phyloP scores from a whole-genome alignment of 2,113 vertebrate species.

The Laticauda laticaudata region DNA sequence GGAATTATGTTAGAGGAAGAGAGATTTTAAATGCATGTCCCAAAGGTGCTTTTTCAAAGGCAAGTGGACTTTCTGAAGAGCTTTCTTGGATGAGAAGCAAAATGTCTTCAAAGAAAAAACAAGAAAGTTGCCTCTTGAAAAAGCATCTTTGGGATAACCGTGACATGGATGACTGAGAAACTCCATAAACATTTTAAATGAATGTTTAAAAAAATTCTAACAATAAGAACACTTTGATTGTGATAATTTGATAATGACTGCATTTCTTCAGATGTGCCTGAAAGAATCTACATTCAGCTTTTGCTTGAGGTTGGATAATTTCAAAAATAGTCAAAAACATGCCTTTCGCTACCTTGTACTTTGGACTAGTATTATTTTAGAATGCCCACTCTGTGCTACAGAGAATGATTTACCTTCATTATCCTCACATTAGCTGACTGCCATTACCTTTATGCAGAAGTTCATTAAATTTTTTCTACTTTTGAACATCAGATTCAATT shows the following conservation, averaged over 20 bases:
- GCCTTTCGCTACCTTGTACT: neutral
- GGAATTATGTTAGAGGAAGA: neutral
- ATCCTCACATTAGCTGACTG: constrained; percentile 1
- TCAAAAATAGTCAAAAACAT: neutral
- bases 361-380: neutral
- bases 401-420: constrained; percentile 9
- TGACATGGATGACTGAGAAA: no score
- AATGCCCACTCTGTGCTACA: neutral
- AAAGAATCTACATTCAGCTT: neutral
- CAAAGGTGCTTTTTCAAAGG: no score
- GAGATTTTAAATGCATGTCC: neutral
- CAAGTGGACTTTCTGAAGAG: no score
- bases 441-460: accelerated
- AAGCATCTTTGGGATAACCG: no score
- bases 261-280: neutral
- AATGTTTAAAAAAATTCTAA: neutral
- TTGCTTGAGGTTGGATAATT: neutral
- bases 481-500: constrained; percentile 31
- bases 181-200: neutral
- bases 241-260: neutral
- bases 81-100: no score
- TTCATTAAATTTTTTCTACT: constrained; percentile 42
- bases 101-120: no score
- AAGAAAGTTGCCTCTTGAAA: no score
- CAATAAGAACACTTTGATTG: neutral